phyloP scores from a whole-genome alignment of 2,888 invertebrate genomes.

The Sphaerophoria rueppellii region DNA sequence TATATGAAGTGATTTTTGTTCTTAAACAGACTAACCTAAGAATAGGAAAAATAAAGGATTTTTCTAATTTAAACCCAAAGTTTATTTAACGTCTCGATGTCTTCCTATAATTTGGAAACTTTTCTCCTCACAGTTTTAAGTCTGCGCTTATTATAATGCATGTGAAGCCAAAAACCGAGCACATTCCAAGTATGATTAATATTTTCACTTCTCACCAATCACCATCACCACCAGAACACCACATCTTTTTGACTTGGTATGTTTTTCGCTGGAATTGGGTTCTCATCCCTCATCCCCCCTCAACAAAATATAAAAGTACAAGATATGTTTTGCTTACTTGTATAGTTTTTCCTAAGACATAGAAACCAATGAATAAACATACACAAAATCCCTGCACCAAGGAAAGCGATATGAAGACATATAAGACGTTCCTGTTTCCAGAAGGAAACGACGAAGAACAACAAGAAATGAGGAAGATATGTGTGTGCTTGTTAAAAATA shows the following conservation, averaged over 20 bases:
- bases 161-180: slow-evolving; percentile 35
- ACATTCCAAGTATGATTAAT: slow-evolving; percentile 22
- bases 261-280: not conserved
- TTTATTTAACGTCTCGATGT: no score
- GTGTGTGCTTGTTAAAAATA: slow-evolving; percentile 31
- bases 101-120: no score
- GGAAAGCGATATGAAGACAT: slow-evolving; percentile 7
- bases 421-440: not conserved
- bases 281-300: slow-evolving; percentile 5
- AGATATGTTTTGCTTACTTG: slow-evolving; percentile 46
- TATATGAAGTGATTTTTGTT: no score
- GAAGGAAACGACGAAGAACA: not conserved
- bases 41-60: no score
- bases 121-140: no score
- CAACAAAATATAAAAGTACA: slow-evolving; percentile 28
- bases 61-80: no score
- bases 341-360: slow-evolving; percentile 29
- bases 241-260: slow-evolving; percentile 42
- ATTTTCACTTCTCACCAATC: slow-evolving; percentile 51
- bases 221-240: slow-evolving; percentile 4
- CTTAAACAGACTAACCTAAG: no score
- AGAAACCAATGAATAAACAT: slow-evolving; percentile 65
- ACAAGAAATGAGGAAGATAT: not conserved
- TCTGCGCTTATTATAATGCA: slow-evolving; percentile 25
- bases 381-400: slow-evolving; percentile 37